phyloP scores from a whole-genome alignment of 2,113 vertebrate species.

The Ophiodon elongatus region DNA sequence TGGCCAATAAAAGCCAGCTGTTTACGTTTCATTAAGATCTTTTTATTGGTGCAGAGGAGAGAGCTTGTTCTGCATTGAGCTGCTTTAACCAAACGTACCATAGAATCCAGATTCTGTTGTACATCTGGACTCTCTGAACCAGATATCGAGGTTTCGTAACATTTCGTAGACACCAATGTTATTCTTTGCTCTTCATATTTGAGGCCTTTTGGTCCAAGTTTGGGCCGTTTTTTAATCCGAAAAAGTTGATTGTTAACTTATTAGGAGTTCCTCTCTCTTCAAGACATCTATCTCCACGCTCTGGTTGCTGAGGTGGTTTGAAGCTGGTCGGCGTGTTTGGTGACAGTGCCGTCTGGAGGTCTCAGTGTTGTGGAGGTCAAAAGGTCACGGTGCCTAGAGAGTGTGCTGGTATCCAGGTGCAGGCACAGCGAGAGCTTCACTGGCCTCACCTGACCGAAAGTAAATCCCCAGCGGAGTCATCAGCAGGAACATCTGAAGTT shows the following conservation, averaged over 20 bases:
- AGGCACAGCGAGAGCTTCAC: not conserved
- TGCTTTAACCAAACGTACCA: no score
- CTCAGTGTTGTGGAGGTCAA: conserved; percentile 9
- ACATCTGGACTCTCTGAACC: no score
- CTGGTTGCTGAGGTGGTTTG: not conserved
- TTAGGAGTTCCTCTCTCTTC: no score
- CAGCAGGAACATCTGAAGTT: conserved; percentile 64
- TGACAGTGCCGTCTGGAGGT: not conserved
- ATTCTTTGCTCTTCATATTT: no score
- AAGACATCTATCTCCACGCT: not conserved
- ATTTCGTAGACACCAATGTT: no score
- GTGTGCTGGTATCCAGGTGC: conserved; percentile 36
- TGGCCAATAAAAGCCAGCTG: not conserved
- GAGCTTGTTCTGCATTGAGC: no score
- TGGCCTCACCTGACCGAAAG: conserved; percentile 62
- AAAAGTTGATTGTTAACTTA: no score
- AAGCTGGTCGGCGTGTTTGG: not conserved
- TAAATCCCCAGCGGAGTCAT: conserved; percentile 29
- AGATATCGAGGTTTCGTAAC: no score
- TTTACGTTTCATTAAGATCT: not conserved
- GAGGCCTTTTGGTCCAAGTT: not conserved
- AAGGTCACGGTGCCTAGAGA: conserved; percentile 5
- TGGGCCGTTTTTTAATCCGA: not conserved
- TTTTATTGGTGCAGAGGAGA: not conserved
- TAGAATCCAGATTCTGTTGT: no score